Evolutionary conservation across 2,797 vertebrate genomes (phyloP), one percentile per base, ranked within the genome.

Genomic region (Diceros bicornis): DNA sequence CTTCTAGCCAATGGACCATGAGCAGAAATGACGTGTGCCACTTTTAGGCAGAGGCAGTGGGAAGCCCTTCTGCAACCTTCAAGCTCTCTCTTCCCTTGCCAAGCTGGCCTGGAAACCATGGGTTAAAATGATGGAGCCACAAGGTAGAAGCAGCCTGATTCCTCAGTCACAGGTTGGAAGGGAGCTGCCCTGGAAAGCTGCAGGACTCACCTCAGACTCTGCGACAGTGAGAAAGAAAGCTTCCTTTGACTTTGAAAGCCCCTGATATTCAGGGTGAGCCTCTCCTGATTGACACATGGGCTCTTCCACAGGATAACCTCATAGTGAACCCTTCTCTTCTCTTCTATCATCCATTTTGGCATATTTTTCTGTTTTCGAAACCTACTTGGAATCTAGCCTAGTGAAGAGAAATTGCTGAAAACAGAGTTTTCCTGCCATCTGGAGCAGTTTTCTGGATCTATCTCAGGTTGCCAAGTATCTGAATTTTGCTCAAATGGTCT

Each of bases 401-500:
- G 14, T 59, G 27, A 85, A 66, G 92, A 94, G 34, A 94, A 78
- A 74, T 79, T 57, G 72, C 20, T 13, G 72, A 88, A 89, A 93
- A 89, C 50, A 77, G 75, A 10, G 21, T 62, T 77, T 90, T 32
- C 50, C 50, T 59, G n/a, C 61, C 47, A 91, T 64, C 72, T 84
- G 44, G 84, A 78, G 69, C 69, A 75, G 20, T 71, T 84, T 88
- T 93, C 27, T 77, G 83, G n/a, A 23, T 77, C n/a, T 3, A 12
- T 52, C 32, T 71, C 27, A 55, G 59, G 71, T 52, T 89, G 23
- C 74, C 44, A 32, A 29, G 47, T 47, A 6, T 85, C 41, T 94
- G 62, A 52, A 81, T 91, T 91, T 93, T 82, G 20, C 64, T 78
- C 62, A 93, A 29, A 50, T 91, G 77, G 41, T 87, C 50, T 90